Conservation (phyloP, 1,140 invertebrate species). For the Cryptotermes secundus region DNA sequence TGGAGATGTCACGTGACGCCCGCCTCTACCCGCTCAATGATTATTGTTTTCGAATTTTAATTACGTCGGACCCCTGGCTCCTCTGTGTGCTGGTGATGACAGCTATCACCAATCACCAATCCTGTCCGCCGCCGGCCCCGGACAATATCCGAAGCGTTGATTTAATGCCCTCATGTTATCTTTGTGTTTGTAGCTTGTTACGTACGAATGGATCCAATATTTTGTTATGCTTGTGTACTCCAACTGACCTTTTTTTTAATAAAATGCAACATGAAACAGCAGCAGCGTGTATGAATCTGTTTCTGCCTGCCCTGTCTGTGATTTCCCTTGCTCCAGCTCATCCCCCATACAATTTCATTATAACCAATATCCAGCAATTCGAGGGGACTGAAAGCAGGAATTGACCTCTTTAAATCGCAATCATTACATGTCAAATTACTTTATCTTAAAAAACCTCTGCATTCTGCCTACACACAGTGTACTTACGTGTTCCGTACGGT, state of each 20-base stretch:
- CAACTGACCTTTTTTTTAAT: not conserved
- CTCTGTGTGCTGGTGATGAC: not conserved
- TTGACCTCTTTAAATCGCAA: too few relatives aligned
- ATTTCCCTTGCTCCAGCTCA: not conserved
- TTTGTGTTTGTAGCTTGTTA: slow-evolving; percentile 11
- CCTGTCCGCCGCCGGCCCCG: not conserved
- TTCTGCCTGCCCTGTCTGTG: not conserved
- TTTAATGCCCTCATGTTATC: not conserved
- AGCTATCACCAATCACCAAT: not conserved
- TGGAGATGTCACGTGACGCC: too few relatives aligned
- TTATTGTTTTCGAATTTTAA: too few relatives aligned
- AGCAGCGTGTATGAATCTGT: not conserved
- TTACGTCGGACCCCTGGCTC: not conserved
- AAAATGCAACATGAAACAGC: not conserved
- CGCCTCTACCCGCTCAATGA: too few relatives aligned
- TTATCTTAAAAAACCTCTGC: too few relatives aligned
- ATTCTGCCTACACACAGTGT: too few relatives aligned
- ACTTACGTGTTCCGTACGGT: too few relatives aligned
- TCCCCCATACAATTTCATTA: not conserved
- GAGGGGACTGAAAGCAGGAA: too few relatives aligned
- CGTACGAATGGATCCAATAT: not conserved
- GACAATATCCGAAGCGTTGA: not conserved
- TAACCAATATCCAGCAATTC: too few relatives aligned
- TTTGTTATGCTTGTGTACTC: not conserved
- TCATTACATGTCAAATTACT: too few relatives aligned